Evolutionary conservation across 2,888 invertebrate species (phyloP), one percentile per base, ranked within the genome.

Genomic region (Branchellion lobata): DNA sequence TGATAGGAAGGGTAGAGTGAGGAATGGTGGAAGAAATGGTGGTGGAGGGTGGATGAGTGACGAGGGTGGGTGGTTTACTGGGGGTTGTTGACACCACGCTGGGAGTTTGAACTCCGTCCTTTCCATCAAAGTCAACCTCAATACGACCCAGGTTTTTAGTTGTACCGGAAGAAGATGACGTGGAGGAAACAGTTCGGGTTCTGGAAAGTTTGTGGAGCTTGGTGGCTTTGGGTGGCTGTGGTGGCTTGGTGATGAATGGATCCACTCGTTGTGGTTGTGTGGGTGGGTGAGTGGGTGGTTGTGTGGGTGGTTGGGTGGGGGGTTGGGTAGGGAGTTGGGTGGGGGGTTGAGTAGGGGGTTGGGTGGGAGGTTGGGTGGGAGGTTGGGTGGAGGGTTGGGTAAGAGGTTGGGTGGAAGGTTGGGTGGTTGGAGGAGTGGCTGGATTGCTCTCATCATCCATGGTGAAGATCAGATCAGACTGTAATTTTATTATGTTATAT

Each of bases 381-480:
- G 18, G 47, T 14, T 8, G 11, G 8, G 8, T 47, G 8, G 47
- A 47, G 8, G 47, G 47, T 47, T 47, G 47, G 47, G 8, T 47
- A 18, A 14, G 11, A 24, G 5, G 61, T 3, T 3, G 21, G n/a
- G 24, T 24, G 61, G 8, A 8, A 24, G 5, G 61, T 3, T 3
- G 21, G n/a, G 24, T 24, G 61, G 61, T 24, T 57, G 61, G 61
- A 24, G 21, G 61, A n/a, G 61, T 24, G 61, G 5, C n/a, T 3
- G 24, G 61, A 57, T n/a, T 57, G 61, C 61, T 57, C 61, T 57
- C 61, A 3, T 57, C 61, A 57, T 57, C 33, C 57, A 33, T 33
- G 31, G 24, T 24, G 34, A 40, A 8, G 2, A 11, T 33, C 51
- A 68, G 21, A 40, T 34, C 21, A 40, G 34, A 33, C 51, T 68